Percentiles rank a stretch among this genome's conserved stretches.
These are phyloP conservation scores for Incurvaria masculella DNA, from an alignment of 2,888 invertebrate species.

Conservation along the genomic window DNA sequence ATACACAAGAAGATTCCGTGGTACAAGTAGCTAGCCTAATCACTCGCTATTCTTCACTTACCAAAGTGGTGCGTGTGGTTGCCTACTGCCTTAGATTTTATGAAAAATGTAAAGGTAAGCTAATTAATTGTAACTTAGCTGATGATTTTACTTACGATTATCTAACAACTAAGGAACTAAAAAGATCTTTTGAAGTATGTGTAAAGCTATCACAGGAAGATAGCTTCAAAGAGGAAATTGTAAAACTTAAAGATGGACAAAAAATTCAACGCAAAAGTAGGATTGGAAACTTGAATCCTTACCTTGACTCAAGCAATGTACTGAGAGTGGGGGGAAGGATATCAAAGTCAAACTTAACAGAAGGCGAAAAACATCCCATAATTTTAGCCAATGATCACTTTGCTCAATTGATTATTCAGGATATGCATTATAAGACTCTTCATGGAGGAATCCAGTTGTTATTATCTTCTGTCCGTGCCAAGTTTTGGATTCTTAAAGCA, in stretches of 20 bases:
- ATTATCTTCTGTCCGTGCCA: neutral
- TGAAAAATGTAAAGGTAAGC: neutral
- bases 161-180: neutral
- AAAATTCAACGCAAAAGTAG: neutral
- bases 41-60: neutral
- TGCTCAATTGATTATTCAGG: neutral
- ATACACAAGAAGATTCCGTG: too few species aligned
- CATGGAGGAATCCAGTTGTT: neutral
- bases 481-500: neutral
- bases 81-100: neutral
- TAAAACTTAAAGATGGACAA: neutral
- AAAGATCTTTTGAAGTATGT: neutral
- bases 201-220: neutral
- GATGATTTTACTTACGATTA: too few species aligned
- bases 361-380: neutral
- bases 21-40: too few species aligned
- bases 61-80: neutral
- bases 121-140: neutral
- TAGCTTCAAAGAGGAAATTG: neutral
- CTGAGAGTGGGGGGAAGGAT: neutral
- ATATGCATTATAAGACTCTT: neutral
- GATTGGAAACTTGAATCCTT: neutral
- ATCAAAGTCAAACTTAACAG: neutral
- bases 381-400: neutral
- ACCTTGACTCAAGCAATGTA: neutral